Percentiles rank a stretch among this genome's conserved stretches.
Conservation (phyloP, 2,797 vertebrate species). For the Dallia pectoralis region DNA sequence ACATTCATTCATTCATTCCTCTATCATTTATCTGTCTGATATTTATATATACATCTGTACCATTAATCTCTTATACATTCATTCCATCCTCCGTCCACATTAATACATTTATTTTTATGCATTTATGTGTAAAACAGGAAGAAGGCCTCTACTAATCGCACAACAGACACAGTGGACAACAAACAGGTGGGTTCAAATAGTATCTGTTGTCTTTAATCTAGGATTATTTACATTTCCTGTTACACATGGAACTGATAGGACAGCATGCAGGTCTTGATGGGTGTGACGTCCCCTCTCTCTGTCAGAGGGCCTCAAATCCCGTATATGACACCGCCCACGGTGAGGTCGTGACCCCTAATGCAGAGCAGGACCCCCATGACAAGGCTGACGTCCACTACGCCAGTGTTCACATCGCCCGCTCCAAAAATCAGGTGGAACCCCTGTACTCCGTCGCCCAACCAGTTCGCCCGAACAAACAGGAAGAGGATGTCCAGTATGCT, state of each 20-base stretch:
- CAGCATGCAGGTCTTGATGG: no score
- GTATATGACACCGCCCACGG: background rate
- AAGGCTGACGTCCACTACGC: conserved; percentile 2
- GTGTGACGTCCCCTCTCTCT: background rate
- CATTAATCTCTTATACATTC: no score
- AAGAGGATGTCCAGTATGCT: conserved; percentile 14
- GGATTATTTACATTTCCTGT: background rate
- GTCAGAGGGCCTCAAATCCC: background rate
- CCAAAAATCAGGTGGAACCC: background rate
- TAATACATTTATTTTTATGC: no score
- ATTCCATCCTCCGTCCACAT: no score
- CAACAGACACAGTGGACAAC: background rate
- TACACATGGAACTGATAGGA: no score
- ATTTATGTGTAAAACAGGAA: background rate
- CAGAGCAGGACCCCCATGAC: background rate
- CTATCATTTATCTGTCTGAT: no score
- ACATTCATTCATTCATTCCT: no score
- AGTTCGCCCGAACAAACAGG: conserved; percentile 9
- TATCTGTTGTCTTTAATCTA: no score
- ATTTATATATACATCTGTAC: no score
- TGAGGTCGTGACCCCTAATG: background rate
- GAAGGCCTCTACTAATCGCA: no score
- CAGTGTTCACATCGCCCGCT: conserved; percentile 9
- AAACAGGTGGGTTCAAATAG: no score
- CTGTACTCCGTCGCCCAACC: conserved; percentile 6